Evolutionary conservation across 1,140 invertebrate species (phyloP).

Genomic region (Drosophila paulistorum): DNA sequence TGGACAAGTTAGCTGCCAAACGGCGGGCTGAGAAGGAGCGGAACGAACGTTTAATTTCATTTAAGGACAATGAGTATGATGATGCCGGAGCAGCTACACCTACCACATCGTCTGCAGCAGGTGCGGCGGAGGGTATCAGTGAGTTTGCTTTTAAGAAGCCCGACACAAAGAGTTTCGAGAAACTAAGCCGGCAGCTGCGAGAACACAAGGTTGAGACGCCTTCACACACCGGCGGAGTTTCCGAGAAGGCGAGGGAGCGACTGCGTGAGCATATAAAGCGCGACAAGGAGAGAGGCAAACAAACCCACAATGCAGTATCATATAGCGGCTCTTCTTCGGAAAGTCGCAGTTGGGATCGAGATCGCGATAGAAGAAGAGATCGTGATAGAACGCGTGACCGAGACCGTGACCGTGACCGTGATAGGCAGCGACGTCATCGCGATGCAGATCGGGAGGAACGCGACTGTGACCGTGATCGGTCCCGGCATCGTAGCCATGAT

Average conservation of each 20-base stretch:
- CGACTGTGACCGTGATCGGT: conserved; percentile 30
- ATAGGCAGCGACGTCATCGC: conserved; percentile 33
- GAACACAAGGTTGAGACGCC: conserved; percentile 93
- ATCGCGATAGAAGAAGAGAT: conserved; percentile 39
- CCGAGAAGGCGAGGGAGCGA: conserved; percentile 89
- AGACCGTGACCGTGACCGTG: not conserved
- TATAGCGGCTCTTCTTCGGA: conserved; percentile 62
- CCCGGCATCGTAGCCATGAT: conserved; percentile 49
- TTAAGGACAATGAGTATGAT: conserved; percentile 86
- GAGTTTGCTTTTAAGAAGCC: conserved; percentile 76
- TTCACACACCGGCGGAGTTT: conserved; percentile 95
- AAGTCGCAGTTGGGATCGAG: conserved; percentile 48
- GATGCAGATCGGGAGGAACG: conserved; percentile 35
- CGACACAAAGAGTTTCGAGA: conserved; percentile 81
- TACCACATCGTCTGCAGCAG: conserved; percentile 35
- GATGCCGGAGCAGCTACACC: conserved; percentile 77
- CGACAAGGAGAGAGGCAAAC: conserved; percentile 77
- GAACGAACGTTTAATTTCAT: conserved; percentile 86
- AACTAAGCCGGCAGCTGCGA: conserved; percentile 88
- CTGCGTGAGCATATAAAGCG: conserved; percentile 86
- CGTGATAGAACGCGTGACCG: conserved; percentile 36
- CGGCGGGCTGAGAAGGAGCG: conserved; percentile 88
- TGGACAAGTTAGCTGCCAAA: conserved; percentile 93
- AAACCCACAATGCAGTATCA: conserved; percentile 39
- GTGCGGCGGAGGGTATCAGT: conserved; percentile 56